Evolutionary conservation across 1,140 invertebrate species (phyloP).

Genomic region (Luehdorfia chinensis): DNA sequence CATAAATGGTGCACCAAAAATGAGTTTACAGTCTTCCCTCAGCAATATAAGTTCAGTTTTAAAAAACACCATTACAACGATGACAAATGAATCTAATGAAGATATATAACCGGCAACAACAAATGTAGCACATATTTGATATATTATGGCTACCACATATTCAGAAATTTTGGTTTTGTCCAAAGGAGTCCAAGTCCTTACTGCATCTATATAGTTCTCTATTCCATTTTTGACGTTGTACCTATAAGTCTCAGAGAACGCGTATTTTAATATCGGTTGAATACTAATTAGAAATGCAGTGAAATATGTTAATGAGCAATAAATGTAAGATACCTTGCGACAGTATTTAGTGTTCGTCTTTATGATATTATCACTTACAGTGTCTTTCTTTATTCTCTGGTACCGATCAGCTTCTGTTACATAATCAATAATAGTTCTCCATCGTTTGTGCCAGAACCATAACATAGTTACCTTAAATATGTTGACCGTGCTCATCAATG

Average conservation of each 20-base stretch:
- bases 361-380: constrained; percentile 19
- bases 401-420: constrained; percentile 29
- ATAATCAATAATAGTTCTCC: constrained; percentile 34
- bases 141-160: constrained; percentile 31
- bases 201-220: constrained; percentile 33
- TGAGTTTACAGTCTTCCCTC: constrained; percentile 41
- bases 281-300: constrained; percentile 26
- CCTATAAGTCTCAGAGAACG: constrained; percentile 24
- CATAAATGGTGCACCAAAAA: constrained; percentile 13
- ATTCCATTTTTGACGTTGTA: constrained; percentile 27
- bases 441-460: constrained; percentile 31
- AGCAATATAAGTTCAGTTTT: constrained; percentile 40
- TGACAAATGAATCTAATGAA: constrained; percentile 42
- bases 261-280: constrained; percentile 29
- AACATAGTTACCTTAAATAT: constrained; percentile 31
- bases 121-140: constrained; percentile 36
- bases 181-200: constrained; percentile 51
- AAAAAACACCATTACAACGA: constrained; percentile 51
- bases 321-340: constrained; percentile 31
- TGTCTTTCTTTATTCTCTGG: constrained; percentile 22
- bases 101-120: constrained; percentile 45
- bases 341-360: constrained; percentile 31
- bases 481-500: constrained; percentile 33
- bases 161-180: constrained; percentile 35
- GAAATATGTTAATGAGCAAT: constrained; percentile 27